Evolutionary conservation across 2,888 invertebrate species (phyloP).

Genomic region (Drosophila infuscata): DNA sequence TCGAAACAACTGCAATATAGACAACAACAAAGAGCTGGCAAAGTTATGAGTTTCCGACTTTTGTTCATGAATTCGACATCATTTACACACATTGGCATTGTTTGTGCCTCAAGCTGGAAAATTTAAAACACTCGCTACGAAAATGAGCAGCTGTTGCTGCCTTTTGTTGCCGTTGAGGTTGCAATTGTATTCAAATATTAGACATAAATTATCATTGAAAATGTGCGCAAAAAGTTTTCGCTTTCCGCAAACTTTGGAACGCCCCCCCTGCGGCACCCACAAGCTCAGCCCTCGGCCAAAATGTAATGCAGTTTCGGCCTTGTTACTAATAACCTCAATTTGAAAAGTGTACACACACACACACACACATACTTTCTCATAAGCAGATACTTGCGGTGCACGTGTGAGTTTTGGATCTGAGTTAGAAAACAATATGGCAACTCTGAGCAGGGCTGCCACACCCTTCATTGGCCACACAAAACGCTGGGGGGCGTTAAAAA

Average conservation of each 20-base stretch:
- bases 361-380: slow-evolving; percentile 26
- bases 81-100: slow-evolving; percentile 63
- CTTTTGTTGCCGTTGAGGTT: slow-evolving; percentile 10
- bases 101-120: slow-evolving; percentile 36
- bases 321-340: slow-evolving; percentile 81
- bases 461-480: slow-evolving; percentile 11
- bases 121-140: slow-evolving; percentile 34
- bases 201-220: slow-evolving; percentile 78
- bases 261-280: slow-evolving; percentile 5
- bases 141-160: slow-evolving; percentile 49
- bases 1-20: slow-evolving; percentile 21
- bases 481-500: slow-evolving; percentile 12
- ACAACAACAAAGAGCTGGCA: slow-evolving; percentile 49
- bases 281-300: slow-evolving; percentile 22
- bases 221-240: slow-evolving; percentile 65
- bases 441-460: slow-evolving; percentile 37
- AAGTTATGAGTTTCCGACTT: slow-evolving; percentile 65
- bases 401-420: slow-evolving; percentile 18
- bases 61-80: slow-evolving; percentile 59
- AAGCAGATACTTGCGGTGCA: slow-evolving; percentile 27
- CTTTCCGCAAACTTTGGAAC: slow-evolving; percentile 58
- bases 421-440: slow-evolving; percentile 64
- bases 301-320: slow-evolving; percentile 67
- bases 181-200: slow-evolving; percentile 77
- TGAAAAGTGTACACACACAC: slow-evolving; percentile 44